Evolutionary conservation across 2,888 invertebrate species (phyloP), one percentile per base, ranked within the genome.

Genomic region (Acleris holmiana): DNA sequence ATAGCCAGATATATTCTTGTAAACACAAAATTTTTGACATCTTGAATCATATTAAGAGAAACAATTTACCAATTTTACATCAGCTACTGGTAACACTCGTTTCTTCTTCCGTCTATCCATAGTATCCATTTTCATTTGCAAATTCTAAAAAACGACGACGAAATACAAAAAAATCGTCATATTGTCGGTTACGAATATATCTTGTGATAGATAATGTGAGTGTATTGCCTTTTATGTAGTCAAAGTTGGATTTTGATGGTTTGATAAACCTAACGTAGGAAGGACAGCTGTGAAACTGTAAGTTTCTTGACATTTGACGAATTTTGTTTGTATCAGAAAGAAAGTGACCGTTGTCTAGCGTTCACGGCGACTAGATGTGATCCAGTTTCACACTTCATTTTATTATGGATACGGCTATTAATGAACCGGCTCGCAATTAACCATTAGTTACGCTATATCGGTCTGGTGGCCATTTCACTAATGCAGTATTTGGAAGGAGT

Each of bases 61-160:
- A 58, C 40, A 5, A 21, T 25, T 13, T 46, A 1, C 0, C 4
- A 15, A 21, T 47, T 57, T 35, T 17, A 19, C 25, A 18, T 15
- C 25, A 21, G 10, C 2, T 19, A 35, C 67, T 80, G 78, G 86
- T 76, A 86, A 86, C 83, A 83, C 73, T 75, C 25, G 50, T 55
- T 21, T 40, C 25, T 25, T 68, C 66, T 71, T 82, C 84, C 88
- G 83, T 88, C 84, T 87, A 83, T 88, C 89, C 89, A 89, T 90
- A 88, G 84, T 87, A 83, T 88, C 89, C 89, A 89, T 90, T 88
- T 90, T 90, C 88, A 83, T 86, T 88, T 83, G 78, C 83, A 84
- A 88, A 88, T 81, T 84, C 74, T 84, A 85, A 88, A 90, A 89
- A 89, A 90, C 88, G 88, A 86, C 89, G 83, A 84, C 83, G 80